Evolutionary conservation across 1,140 invertebrate genomes (phyloP).

Genomic region (Calliphora vicina): DNA sequence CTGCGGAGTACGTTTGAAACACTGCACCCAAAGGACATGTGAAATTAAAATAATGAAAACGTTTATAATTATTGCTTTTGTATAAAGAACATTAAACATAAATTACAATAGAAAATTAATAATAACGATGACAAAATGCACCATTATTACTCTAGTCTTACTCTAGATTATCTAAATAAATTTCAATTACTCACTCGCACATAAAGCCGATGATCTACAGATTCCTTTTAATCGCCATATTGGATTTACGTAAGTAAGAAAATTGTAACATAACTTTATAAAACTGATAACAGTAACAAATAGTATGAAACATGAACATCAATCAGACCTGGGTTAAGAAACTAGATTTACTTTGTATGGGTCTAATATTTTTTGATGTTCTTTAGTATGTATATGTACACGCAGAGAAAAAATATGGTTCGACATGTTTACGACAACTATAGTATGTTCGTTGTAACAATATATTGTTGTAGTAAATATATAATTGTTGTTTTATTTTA

Average conservation of each 20-base stretch:
- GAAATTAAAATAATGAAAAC: conserved; percentile 15
- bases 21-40: conserved; percentile 74
- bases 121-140: too few species aligned
- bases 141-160: neutral
- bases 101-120: neutral
- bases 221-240: conserved; percentile 72
- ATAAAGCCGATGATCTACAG: conserved; percentile 81
- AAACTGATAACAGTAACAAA: conserved; percentile 39
- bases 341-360: too few species aligned
- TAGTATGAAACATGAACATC: too few species aligned
- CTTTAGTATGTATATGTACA: too few species aligned
- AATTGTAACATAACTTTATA: conserved; percentile 47
- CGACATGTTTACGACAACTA: too few species aligned
- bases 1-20: conserved; percentile 79
- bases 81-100: neutral
- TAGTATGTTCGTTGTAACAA: too few species aligned
- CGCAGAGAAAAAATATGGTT: too few species aligned
- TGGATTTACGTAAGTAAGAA: conserved; percentile 52
- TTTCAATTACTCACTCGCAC: conserved; percentile 73
- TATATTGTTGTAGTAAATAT: too few species aligned
- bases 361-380: too few species aligned
- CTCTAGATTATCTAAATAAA: neutral
- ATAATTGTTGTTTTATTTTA: too few species aligned
- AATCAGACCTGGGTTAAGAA: too few species aligned
- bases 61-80: too few species aligned